These are phyloP conservation scores for Potamarius usumacintae DNA, from an alignment of 2,113 vertebrate species.

Conservation along the genomic window DNA sequence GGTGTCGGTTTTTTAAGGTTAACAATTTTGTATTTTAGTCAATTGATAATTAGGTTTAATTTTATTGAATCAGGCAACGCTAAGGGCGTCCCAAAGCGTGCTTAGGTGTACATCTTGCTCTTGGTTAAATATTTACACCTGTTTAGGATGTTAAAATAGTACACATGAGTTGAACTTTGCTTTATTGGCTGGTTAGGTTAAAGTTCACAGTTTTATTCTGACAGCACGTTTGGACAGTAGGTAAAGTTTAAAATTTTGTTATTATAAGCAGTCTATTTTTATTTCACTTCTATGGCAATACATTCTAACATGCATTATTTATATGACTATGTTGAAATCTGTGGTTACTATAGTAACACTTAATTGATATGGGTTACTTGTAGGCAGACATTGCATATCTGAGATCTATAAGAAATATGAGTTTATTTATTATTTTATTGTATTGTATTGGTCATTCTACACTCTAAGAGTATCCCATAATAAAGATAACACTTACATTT, in stretches of 20 bases:
- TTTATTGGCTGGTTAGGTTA: neutral
- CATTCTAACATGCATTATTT: neutral
- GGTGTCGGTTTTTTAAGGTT: accelerated
- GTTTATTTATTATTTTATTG: too few relatives aligned
- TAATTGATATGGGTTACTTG: neutral
- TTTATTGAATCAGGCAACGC: neutral
- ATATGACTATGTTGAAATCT: too few relatives aligned
- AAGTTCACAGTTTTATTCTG: neutral
- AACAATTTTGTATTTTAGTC: neutral
- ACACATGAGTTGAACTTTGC: neutral
- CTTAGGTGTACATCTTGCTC: neutral
- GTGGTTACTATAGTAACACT: neutral
- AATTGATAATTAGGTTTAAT: neutral
- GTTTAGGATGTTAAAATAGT: neutral
- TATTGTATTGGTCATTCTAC: neutral
- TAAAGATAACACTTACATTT: neutral
- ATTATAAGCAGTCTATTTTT: neutral
- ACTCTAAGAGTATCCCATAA: neutral
- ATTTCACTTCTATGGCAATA: neutral
- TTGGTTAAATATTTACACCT: neutral
- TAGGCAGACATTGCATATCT: neutral
- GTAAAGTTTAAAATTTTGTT: slow-evolving; percentile 17
- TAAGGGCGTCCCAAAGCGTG: neutral
- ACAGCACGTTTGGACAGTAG: slow-evolving; percentile 20
- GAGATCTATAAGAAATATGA: neutral